These are phyloP conservation scores for Raphicerus campestris DNA, from an alignment of 2,113 vertebrate species.

Conservation along the genomic window DNA sequence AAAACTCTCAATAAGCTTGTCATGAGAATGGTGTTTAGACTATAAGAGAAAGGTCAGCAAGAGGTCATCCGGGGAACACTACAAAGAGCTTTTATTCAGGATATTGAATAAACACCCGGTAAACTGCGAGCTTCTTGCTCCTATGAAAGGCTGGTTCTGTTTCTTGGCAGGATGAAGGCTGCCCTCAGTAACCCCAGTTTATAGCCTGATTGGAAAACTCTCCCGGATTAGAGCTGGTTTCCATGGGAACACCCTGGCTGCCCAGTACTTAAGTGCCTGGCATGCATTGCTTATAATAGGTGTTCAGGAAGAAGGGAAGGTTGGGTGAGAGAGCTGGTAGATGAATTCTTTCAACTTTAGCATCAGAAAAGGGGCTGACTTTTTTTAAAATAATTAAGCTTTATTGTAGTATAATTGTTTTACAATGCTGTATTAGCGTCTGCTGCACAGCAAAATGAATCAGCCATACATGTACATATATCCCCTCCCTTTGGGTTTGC, in stretches of 20 bases:
- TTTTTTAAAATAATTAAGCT: background rate
- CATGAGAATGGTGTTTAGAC: background rate
- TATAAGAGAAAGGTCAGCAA: background rate
- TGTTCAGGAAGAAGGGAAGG: background rate
- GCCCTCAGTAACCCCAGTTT: slow-evolving; percentile 51
- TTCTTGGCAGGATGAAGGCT: slow-evolving; percentile 9
- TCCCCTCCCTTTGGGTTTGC: background rate
- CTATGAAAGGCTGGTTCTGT: slow-evolving; percentile 59
- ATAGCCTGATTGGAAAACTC: slow-evolving; percentile 34
- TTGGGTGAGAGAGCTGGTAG: background rate
- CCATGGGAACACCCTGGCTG: slow-evolving; percentile 31
- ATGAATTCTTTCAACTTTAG: background rate
- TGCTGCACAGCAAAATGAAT: background rate
- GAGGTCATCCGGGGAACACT: background rate
- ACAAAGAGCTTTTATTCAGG: slow-evolving; percentile 50
- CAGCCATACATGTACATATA: background rate
- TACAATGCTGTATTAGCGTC: background rate
- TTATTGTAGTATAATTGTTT: background rate
- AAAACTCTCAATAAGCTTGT: background rate
- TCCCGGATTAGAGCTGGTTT: slow-evolving; percentile 25
- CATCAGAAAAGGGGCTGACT: background rate
- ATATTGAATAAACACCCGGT: slow-evolving; percentile 23
- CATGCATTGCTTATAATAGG: background rate
- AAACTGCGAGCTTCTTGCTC: background rate
- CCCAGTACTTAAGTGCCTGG: background rate